Percentiles rank a stretch among this genome's conserved stretches.
These are phyloP conservation scores for Marasmarcha lunaedactyla DNA, from an alignment of 2,888 invertebrate species.

Conservation along the genomic window DNA sequence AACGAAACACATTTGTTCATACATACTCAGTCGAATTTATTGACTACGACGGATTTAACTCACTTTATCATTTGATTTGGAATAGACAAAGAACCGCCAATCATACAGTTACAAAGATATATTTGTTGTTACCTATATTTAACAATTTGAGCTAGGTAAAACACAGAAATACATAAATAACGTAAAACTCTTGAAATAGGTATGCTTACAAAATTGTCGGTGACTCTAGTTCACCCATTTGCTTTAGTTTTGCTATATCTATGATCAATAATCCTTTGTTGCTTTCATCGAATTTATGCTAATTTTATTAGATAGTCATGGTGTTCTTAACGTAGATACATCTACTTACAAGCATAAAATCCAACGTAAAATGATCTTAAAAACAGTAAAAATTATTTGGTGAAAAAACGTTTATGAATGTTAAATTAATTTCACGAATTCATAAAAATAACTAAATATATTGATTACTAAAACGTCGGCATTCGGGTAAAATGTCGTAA, in stretches of 20 bases:
- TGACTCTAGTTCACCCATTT: too few relatives aligned
- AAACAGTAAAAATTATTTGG: not conserved
- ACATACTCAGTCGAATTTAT: constrained; percentile 36
- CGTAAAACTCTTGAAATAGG: too few relatives aligned
- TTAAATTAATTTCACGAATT: too few relatives aligned
- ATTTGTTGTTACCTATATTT: constrained; percentile 47
- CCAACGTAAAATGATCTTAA: too few relatives aligned
- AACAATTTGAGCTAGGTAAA: constrained; percentile 52
- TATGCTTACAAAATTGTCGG: too few relatives aligned
- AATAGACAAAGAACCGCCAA: constrained; percentile 53
- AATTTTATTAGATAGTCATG: constrained; percentile 30
- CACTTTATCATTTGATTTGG: constrained; percentile 32
- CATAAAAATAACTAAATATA: too few relatives aligned
- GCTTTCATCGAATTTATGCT: constrained; percentile 40
- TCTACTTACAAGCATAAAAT: not conserved
- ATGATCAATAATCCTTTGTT: too few relatives aligned
- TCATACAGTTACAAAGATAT: constrained; percentile 33
- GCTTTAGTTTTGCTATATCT: too few relatives aligned
- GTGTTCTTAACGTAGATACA: constrained; percentile 21
- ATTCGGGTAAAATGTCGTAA: too few relatives aligned
- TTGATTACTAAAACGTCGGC: too few relatives aligned
- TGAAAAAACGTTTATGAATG: too few relatives aligned
- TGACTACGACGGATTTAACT: constrained; percentile 52
- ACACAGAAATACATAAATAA: too few relatives aligned
- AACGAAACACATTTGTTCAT: not conserved